These are phyloP conservation scores for Drosophila sordidula DNA, from an alignment of 2,888 invertebrate genomes.

Conservation along the genomic window DNA sequence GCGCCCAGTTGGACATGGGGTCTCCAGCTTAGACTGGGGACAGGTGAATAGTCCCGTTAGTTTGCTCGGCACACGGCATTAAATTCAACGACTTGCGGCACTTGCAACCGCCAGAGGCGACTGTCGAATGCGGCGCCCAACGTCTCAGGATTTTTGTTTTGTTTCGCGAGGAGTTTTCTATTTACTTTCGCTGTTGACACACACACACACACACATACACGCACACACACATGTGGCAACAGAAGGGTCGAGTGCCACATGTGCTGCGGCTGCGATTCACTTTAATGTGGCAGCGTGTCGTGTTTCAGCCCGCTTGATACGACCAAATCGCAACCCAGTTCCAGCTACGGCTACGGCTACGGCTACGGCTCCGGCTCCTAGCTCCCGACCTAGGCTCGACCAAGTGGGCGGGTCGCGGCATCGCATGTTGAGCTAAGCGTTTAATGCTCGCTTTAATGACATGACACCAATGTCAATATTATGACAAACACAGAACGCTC, in stretches of 20 bases:
- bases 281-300: conserved; percentile 64
- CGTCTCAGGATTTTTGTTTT: conserved; percentile 56
- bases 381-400: conserved; percentile 14
- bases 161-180: conserved; percentile 39
- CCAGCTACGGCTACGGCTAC: conserved; percentile 3
- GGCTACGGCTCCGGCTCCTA: conserved; percentile 1
- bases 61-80: conserved; percentile 18
- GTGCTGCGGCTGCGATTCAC: conserved; percentile 54
- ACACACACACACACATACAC: conserved; percentile 25
- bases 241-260: conserved; percentile 51
- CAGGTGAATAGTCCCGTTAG: conserved; percentile 8
- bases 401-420: conserved; percentile 28
- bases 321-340: conserved; percentile 32
- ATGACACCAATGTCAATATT: conserved; percentile 79
- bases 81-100: conserved; percentile 49
- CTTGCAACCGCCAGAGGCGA: conserved; percentile 66
- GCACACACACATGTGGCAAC: conserved; percentile 31
- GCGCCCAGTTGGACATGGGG: conserved; percentile 42
- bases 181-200: conserved; percentile 39
- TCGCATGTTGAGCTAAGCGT: conserved; percentile 69
- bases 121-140: conserved; percentile 65
- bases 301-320: conserved; percentile 55
- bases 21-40: background rate
- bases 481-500: conserved; percentile 57
- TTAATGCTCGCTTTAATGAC: conserved; percentile 76